Percentiles rank a stretch among this genome's conserved stretches.
Evolutionary conservation across 1,140 invertebrate species (phyloP).

Genomic region (Drosophila kohkoa): DNA sequence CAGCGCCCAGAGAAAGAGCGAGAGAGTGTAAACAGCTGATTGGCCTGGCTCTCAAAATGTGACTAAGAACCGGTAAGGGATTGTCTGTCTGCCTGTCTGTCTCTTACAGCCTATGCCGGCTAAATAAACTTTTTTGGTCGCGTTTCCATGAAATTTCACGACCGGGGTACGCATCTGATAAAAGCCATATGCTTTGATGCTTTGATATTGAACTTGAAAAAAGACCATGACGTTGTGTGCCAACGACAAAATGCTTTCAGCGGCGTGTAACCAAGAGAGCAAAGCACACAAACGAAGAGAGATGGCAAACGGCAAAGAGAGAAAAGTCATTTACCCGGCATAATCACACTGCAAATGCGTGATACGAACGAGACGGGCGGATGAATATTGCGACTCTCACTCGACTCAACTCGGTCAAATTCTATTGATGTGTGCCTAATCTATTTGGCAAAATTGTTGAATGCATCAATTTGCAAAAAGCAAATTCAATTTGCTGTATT

Average conservation of each 20-base stretch:
- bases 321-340: background rate
- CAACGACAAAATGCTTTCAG: slow-evolving; percentile 12
- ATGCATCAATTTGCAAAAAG: slow-evolving; percentile 29
- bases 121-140: slow-evolving; percentile 24
- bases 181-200: slow-evolving; percentile 11
- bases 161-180: slow-evolving; percentile 25
- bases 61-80: slow-evolving; percentile 46
- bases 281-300: slow-evolving; percentile 5
- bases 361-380: slow-evolving; percentile 21
- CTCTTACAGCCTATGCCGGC: slow-evolving; percentile 20
- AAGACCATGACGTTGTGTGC: slow-evolving; percentile 5
- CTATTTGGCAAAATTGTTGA: slow-evolving; percentile 22
- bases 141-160: slow-evolving; percentile 17
- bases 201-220: slow-evolving; percentile 58
- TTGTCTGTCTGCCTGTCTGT: background rate
- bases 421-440: slow-evolving; percentile 37
- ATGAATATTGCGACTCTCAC: background rate
- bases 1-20: slow-evolving; percentile 20
- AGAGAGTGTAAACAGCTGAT: slow-evolving; percentile 43
- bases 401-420: slow-evolving; percentile 25
- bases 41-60: slow-evolving; percentile 15
- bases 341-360: slow-evolving; percentile 69
- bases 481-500: slow-evolving; percentile 18
- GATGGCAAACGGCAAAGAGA: background rate
- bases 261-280: slow-evolving; percentile 16